Conservation (phyloP, 1,140 invertebrate genomes). For the Ptiloglossa arizonensis region DNA sequence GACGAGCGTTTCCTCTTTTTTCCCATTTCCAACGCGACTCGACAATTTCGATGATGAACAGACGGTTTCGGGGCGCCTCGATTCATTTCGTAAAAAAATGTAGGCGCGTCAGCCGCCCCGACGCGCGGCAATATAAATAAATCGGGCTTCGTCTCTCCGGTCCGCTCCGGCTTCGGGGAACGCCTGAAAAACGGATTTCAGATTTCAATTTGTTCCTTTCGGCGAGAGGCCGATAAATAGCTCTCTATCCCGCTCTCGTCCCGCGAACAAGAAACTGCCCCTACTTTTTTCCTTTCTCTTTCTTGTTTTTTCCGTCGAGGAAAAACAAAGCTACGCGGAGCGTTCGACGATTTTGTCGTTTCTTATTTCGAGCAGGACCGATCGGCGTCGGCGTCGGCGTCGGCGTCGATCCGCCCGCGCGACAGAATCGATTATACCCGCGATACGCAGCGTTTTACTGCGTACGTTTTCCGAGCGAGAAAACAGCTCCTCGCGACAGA, state of each 20-base stretch:
- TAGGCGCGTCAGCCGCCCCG: neutral
- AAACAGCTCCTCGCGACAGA: too few species aligned
- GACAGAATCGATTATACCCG: conserved; percentile 13
- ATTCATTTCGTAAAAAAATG: neutral
- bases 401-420: neutral
- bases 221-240: conserved; percentile 35
- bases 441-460: neutral
- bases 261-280: conserved; percentile 1
- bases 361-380: neutral
- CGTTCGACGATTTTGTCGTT: neutral
- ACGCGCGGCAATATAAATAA: conserved; percentile 14
- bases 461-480: neutral
- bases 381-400: conserved; percentile 17
- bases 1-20: neutral
- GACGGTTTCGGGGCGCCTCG: neutral
- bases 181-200: conserved; percentile 20
- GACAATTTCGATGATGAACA: neutral
- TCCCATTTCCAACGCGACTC: neutral
- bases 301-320: neutral
- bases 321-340: neutral
- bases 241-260: neutral
- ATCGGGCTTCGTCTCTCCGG: neutral
- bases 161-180: neutral
- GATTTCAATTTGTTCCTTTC: conserved; percentile 36
- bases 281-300: neutral